A percentile compares a stretch with the other conserved stretches of the same genome.
Conservation (phyloP, 2,888 invertebrate species). For the Polyploca ridens region DNA sequence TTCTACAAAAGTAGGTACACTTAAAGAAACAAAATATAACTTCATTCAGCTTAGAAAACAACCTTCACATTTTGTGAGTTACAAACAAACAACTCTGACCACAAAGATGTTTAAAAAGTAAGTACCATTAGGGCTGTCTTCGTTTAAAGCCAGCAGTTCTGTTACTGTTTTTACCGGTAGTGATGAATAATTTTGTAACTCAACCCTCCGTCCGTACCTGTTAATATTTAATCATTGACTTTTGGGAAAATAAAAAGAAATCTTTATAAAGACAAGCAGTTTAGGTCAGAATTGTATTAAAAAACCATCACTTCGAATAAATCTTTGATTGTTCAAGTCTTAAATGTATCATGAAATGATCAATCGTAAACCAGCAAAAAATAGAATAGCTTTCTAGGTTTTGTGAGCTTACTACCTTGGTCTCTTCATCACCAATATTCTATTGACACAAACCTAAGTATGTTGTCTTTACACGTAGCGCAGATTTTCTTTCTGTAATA, state of each 20-base stretch:
- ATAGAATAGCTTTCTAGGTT: too few relatives aligned
- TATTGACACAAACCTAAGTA: too few relatives aligned
- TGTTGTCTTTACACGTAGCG: too few relatives aligned
- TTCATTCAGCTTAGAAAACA: not conserved
- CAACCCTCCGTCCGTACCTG: not conserved
- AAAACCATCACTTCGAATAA: too few relatives aligned
- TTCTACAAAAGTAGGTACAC: too few relatives aligned
- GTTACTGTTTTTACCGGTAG: not conserved
- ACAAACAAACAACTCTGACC: not conserved
- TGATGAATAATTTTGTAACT: not conserved
- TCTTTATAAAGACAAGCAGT: not conserved
- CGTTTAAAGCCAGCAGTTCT: not conserved
- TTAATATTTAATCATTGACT: not conserved
- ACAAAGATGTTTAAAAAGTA: constrained; percentile 5
- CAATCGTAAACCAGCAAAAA: too few relatives aligned
- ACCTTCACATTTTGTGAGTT: not conserved
- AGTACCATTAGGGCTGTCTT: not conserved
- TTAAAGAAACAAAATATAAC: too few relatives aligned
- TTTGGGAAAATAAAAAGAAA: not conserved
- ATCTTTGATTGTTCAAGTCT: too few relatives aligned
- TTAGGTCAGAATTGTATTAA: not conserved
- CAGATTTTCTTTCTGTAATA: too few relatives aligned
- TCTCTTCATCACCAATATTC: too few relatives aligned
- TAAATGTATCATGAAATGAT: too few relatives aligned
- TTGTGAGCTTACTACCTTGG: too few relatives aligned